Conservation (phyloP, 2,113 vertebrate species). For the Pithys albifrons region DNA sequence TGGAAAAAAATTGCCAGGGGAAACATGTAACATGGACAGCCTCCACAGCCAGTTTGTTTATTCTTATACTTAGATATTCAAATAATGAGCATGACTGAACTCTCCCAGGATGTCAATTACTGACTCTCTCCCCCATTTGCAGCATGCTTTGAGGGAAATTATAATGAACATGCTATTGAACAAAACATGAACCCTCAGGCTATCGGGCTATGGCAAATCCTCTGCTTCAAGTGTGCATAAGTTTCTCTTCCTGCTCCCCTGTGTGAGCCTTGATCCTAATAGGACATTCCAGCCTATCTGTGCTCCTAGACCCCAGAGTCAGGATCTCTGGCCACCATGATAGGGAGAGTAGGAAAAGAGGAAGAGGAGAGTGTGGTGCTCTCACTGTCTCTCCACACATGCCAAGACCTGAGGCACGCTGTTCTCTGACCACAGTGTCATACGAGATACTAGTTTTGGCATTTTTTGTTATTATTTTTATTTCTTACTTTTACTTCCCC, state of each 20-base stretch:
- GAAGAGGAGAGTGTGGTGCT: not conserved
- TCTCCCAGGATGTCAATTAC: not conserved
- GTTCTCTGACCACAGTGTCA: not conserved
- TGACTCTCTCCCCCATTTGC: not conserved
- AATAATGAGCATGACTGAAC: not conserved
- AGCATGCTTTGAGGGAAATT: conserved; percentile 19
- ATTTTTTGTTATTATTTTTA: not conserved
- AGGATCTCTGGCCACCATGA: not conserved
- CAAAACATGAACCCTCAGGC: conserved; percentile 17
- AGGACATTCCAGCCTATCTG: not conserved
- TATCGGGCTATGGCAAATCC: not conserved
- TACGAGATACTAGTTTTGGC: not conserved
- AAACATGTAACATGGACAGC: not conserved
- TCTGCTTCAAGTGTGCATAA: not conserved
- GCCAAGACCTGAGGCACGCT: not conserved
- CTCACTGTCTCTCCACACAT: not conserved
- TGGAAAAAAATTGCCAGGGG: not conserved
- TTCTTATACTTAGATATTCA: not conserved
- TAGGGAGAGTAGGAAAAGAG: not conserved
- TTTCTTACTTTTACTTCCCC: not conserved
- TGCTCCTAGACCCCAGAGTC: not conserved
- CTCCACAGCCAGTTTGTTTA: not conserved
- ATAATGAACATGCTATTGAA: conserved; percentile 22
- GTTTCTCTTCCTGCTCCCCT: not conserved
- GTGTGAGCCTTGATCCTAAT: not conserved